Evolutionary conservation across 2,113 vertebrate genomes (phyloP), one percentile per base, ranked within the genome.

Genomic region (Colaptes auratus): DNA sequence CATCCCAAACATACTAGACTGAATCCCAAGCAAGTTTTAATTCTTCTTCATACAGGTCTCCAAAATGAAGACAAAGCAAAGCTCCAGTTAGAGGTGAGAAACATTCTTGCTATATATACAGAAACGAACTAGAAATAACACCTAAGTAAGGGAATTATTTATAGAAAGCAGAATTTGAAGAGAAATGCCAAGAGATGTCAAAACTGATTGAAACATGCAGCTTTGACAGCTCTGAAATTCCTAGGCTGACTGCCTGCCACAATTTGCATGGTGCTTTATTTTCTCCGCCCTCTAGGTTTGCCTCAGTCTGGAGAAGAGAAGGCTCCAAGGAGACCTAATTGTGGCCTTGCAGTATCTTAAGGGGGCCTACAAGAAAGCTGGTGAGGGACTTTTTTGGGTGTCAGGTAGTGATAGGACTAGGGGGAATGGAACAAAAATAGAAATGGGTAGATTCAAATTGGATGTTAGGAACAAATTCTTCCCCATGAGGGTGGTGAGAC

Each of bases 161-260:
- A 97, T 97, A 96, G 96, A 96, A 96, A 84, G 72, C 53, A 67
- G 66, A 94, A 92, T 95, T 89, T 94, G 90, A 97, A 95, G 94
- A 92, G 73, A 96, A 95, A 96, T 97, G 91, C 61, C 92, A 94
- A 74, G 86, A 95, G 72, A 60, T 97, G 93, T 97, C 97, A 94
- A 66, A 96, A 96, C 85, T 97, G 97, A 98, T 98, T 98, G 97
- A 98, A 97, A 97, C 23, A 53, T 70, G 92, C 76, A 96, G 71
- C 60, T 86, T 94, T 96, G 97, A 97, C 96, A 97, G 81, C 67
- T 90, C 65, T 89, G 93, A 97, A 96, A 96, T 97, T 88, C 94
- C 58, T 48, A 93, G 88, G 74, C 92, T 97, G 96, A 48, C 86
- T 92, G 70, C 53, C 90, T 97, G 94, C 89, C 95, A 93, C 66